Percentiles rank a stretch among this genome's conserved stretches.
These are phyloP conservation scores for Tineola bisselliella DNA, from an alignment of 2,888 invertebrate species.

Conservation along the genomic window DNA sequence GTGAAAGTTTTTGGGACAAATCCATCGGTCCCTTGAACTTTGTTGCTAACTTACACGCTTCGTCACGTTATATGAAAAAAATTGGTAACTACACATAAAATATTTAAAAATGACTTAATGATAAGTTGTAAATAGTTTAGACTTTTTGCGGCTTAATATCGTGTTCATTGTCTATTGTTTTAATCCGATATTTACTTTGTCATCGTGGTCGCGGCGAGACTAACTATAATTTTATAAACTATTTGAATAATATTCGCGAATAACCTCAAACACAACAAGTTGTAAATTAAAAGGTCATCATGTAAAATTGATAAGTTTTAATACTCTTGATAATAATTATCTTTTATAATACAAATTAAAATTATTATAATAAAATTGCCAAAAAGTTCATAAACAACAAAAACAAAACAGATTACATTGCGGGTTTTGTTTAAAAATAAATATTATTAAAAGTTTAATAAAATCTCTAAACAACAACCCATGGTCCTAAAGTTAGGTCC, in stretches of 20 bases:
- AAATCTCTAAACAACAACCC: not conserved
- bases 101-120: not conserved
- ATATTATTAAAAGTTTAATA: not conserved
- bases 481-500: slow-evolving; percentile 1
- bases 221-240: too few species aligned
- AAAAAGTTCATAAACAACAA: too few species aligned
- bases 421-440: not conserved
- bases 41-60: not conserved
- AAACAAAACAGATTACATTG: not conserved
- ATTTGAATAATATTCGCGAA: too few species aligned
- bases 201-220: too few species aligned
- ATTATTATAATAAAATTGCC: too few species aligned
- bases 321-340: too few species aligned
- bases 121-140: not conserved
- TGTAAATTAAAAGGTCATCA: too few species aligned
- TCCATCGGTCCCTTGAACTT: not conserved
- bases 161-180: not conserved
- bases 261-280: too few species aligned
- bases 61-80: not conserved
- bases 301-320: too few species aligned
- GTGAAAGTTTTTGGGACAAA: slow-evolving; percentile 3
- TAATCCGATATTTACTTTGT: too few species aligned
- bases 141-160: too few species aligned
- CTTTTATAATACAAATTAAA: too few species aligned
- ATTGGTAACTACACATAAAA: not conserved